Evolutionary conservation across 2,113 vertebrate genomes (phyloP).

Genomic region (Stictonetta naevosa): DNA sequence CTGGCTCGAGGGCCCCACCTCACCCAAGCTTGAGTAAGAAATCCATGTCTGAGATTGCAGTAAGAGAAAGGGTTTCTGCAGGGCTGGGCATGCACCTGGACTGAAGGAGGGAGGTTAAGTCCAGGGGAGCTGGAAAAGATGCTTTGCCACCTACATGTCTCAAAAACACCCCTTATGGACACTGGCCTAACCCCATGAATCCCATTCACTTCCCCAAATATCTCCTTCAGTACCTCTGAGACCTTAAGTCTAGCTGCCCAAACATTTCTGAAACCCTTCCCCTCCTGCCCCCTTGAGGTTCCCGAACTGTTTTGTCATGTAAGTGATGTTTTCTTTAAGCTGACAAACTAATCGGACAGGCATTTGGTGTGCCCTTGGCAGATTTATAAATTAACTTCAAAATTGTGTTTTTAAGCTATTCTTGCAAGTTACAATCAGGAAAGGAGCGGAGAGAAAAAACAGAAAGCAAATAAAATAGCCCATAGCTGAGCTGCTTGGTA

Average conservation of each 20-base stretch:
- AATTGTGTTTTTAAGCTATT: not conserved
- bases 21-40: not conserved
- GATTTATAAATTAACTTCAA: not conserved
- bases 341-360: not conserved
- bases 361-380: not conserved
- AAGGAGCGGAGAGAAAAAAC: not conserved
- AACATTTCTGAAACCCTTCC: not conserved
- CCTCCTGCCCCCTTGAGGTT: not conserved
- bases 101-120: not conserved
- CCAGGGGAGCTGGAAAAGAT: not conserved
- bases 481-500: not conserved
- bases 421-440: not conserved
- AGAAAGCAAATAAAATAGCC: not conserved
- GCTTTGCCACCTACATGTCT: not conserved
- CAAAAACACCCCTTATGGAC: not conserved
- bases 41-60: not conserved
- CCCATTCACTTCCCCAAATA: not conserved
- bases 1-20: not conserved
- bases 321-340: not conserved
- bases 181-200: not conserved
- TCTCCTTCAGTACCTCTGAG: not conserved
- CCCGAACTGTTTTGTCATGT: not conserved
- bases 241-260: not conserved
- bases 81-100: rapidly evolving
- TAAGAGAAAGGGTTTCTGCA: not conserved